phyloP scores from a whole-genome alignment of 2,888 invertebrate species.

The Oxycera nigricornis region DNA sequence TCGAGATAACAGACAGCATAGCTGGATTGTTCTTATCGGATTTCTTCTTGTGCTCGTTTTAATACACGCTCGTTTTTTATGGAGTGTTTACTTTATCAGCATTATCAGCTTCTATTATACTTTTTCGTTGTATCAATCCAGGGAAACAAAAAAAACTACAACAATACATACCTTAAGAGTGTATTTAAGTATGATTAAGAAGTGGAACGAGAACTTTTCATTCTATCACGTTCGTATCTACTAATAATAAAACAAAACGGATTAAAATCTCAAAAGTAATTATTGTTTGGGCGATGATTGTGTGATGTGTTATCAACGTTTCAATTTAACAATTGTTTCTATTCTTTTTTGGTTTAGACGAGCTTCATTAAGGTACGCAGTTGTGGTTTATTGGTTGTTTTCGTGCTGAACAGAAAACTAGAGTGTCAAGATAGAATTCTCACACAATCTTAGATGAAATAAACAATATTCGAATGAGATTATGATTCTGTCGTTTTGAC shows the following conservation, averaged over 20 bases:
- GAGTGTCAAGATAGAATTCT: neutral
- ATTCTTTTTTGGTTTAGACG: neutral
- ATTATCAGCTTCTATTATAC: constrained; percentile 31
- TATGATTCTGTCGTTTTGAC: neutral
- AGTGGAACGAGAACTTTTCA: constrained; percentile 33
- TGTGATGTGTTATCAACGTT: neutral
- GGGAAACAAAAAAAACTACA: neutral
- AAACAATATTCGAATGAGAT: neutral
- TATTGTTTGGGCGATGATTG: constrained; percentile 4
- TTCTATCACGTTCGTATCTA: constrained; percentile 24
- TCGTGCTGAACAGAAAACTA: neutral
- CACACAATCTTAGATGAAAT: neutral
- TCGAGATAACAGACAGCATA: neutral
- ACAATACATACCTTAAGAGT: constrained; percentile 9
- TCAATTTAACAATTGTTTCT: constrained; percentile 3
- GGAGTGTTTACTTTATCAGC: neutral
- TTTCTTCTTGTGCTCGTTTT: constrained; percentile 7
- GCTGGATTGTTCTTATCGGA: constrained; percentile 29
- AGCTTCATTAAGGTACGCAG: neutral
- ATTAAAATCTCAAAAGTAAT: constrained; percentile 29
- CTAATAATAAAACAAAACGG: constrained; percentile 32
- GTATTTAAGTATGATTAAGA: constrained; percentile 21
- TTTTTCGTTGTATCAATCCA: neutral
- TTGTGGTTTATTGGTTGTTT: neutral
- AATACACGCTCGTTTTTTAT: neutral